A percentile compares a stretch with the other conserved stretches of the same genome.
Evolutionary conservation across 2,888 invertebrate species (phyloP).

Genomic region (Tachystola acroxantha): DNA sequence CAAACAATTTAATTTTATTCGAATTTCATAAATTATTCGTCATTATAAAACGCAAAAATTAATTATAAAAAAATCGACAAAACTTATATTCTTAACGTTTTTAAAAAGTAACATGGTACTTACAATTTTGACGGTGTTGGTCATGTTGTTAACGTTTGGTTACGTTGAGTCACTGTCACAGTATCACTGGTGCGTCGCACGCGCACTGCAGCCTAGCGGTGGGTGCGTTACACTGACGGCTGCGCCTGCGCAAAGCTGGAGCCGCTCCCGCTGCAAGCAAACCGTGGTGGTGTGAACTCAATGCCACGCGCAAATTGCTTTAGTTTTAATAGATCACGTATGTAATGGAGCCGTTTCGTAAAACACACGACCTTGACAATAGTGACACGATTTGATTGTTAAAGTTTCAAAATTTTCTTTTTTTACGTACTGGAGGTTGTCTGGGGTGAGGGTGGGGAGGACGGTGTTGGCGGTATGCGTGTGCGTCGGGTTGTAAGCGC

Average conservation of each 20-base stretch:
- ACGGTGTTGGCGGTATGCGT: conserved; percentile 51
- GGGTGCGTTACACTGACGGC: conserved; percentile 51
- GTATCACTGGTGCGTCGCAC: conserved; percentile 46
- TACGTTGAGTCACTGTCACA: conserved; percentile 51
- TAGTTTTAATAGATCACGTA: conserved; percentile 39
- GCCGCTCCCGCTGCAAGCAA: conserved; percentile 59
- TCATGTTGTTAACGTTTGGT: conserved; percentile 43
- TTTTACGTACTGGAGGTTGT: conserved; percentile 51
- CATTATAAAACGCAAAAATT: too few relatives aligned
- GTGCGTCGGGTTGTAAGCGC: conserved; percentile 58
- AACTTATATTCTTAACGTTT: too few relatives aligned
- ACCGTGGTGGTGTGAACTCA: conserved; percentile 50
- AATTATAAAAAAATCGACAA: too few relatives aligned
- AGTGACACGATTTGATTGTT: conserved; percentile 28
- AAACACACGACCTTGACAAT: conserved; percentile 39
- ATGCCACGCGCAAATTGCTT: conserved; percentile 30
- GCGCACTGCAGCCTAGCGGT: conserved; percentile 45
- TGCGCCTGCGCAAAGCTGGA: conserved; percentile 31
- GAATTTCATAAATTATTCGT: too few relatives aligned
- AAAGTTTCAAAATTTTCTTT: conserved; percentile 29
- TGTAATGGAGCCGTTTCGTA: conserved; percentile 32
- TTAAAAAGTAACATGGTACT: conserved; percentile 31
- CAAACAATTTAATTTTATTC: too few relatives aligned
- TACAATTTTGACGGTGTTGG: conserved; percentile 61
- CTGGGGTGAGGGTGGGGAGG: conserved; percentile 26